Percentiles rank a stretch among this genome's conserved stretches.
phyloP scores from a whole-genome alignment of 2,888 invertebrate species.

The Caenorhabditis doughertyi region DNA sequence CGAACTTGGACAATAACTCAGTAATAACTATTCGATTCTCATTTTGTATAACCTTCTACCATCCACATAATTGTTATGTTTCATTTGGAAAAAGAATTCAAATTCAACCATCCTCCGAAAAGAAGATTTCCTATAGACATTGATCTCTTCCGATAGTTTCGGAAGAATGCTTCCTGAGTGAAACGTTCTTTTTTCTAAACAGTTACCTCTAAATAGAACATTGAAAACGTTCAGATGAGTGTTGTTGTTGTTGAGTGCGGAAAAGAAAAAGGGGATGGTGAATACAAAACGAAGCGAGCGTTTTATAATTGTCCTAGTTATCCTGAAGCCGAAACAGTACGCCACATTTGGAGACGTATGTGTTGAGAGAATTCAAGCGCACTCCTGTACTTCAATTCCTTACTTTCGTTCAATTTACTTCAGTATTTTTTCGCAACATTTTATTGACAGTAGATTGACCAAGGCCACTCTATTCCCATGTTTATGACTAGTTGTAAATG shows the following conservation, averaged over 20 bases:
- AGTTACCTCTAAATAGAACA: constrained; percentile 38
- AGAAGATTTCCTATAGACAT: background rate
- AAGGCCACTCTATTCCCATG: background rate
- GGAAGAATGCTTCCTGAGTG: constrained; percentile 4
- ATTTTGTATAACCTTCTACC: background rate
- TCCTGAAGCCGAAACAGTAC: constrained; percentile 50
- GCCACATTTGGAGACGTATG: constrained; percentile 34
- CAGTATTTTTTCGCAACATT: constrained; percentile 28
- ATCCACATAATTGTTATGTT: background rate
- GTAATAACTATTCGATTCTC: background rate
- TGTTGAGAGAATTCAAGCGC: background rate
- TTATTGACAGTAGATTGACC: constrained; percentile 1
- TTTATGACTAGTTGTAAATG: constrained; percentile 1
- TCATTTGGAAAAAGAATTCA: background rate
- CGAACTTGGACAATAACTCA: too few species aligned
- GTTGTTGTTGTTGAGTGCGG: constrained; percentile 27
- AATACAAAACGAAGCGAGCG: constrained; percentile 31
- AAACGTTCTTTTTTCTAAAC: constrained; percentile 2
- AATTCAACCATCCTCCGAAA: background rate
- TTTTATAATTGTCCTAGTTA: constrained; percentile 63
- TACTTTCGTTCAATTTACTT: constrained; percentile 29
- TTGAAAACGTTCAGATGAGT: constrained; percentile 23
- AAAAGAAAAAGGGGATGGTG: too few species aligned
- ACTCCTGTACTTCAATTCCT: constrained; percentile 29
- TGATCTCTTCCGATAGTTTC: constrained; percentile 6